Percentiles rank a stretch among this genome's conserved stretches.
These are phyloP conservation scores for Huso huso DNA, from an alignment of 2,797 vertebrate species.

Conservation along the genomic window DNA sequence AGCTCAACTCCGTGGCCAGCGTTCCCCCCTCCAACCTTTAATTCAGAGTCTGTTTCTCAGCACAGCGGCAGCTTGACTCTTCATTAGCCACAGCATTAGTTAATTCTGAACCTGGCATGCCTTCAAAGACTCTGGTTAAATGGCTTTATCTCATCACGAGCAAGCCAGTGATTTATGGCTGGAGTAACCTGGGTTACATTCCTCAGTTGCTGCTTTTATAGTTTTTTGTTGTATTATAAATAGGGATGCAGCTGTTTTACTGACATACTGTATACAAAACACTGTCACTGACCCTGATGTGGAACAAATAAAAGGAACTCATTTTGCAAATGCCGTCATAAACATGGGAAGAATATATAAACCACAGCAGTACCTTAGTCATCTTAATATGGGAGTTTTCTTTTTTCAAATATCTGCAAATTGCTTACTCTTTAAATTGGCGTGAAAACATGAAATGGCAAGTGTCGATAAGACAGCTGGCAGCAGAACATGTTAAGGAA, in stretches of 20 bases:
- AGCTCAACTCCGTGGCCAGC: conserved; percentile 26
- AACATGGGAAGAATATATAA: too few species aligned
- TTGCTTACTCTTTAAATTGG: too few species aligned
- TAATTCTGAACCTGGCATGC: conserved; percentile 38
- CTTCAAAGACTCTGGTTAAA: conserved; percentile 28
- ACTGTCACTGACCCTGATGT: not conserved
- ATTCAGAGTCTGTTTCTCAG: conserved; percentile 35
- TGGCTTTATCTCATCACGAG: fast-evolving
- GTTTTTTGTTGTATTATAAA: not conserved
- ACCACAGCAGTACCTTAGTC: too few species aligned
- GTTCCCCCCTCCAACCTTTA: conserved; percentile 28
- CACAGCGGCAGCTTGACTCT: conserved; percentile 28
- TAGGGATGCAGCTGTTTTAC: not conserved
- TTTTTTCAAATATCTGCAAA: too few species aligned
- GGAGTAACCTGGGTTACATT: not conserved
- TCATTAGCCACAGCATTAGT: conserved; percentile 33
- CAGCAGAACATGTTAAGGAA: too few species aligned
- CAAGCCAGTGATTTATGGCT: not conserved
- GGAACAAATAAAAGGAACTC: too few species aligned
- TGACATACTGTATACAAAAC: not conserved
- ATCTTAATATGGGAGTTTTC: too few species aligned
- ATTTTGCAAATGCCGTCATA: too few species aligned
- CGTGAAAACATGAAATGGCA: too few species aligned
- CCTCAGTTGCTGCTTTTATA: not conserved
- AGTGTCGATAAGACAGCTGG: too few species aligned